Conservation (phyloP, 2,797 vertebrate genomes). For the Cossypha niveicapilla region DNA sequence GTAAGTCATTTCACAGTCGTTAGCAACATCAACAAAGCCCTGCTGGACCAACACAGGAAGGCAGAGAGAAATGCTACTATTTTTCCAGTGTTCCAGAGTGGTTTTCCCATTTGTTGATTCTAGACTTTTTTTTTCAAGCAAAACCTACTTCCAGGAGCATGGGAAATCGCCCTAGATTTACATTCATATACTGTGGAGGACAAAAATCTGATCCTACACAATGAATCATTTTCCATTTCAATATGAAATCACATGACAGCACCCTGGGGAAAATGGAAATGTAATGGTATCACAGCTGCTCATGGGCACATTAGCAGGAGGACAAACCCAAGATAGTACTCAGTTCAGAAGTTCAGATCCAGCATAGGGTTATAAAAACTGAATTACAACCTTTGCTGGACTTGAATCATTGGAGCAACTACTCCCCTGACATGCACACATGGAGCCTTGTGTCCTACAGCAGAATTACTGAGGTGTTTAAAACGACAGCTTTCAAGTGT, state of each 20-base stretch:
- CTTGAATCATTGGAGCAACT: not conserved
- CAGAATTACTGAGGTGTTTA: not conserved
- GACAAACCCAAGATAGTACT: conserved; percentile 10
- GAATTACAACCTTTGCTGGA: not conserved
- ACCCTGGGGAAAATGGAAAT: conserved; percentile 20
- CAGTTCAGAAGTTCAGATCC: conserved; percentile 57
- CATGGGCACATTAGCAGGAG: conserved; percentile 6
- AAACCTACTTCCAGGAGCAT: conserved; percentile 43
- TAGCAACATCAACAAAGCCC: not conserved
- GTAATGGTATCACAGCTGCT: conserved; percentile 4
- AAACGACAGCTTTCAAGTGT: not conserved
- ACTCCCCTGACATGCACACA: not conserved
- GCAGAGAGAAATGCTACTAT: not conserved
- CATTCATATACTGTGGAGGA: not conserved
- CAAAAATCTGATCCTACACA: not conserved
- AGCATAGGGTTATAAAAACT: not conserved
- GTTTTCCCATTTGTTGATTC: conserved; percentile 45
- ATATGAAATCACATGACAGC: not conserved
- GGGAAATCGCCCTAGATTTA: conserved; percentile 26
- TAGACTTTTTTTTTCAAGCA: not conserved
- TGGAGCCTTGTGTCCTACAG: not conserved
- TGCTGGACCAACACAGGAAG: not conserved
- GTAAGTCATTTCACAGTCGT: not conserved
- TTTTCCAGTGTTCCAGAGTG: not conserved
- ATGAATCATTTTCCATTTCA: conserved; percentile 43